These are phyloP conservation scores for Diadophis punctatus DNA, from an alignment of 2,113 vertebrate genomes.

Conservation along the genomic window DNA sequence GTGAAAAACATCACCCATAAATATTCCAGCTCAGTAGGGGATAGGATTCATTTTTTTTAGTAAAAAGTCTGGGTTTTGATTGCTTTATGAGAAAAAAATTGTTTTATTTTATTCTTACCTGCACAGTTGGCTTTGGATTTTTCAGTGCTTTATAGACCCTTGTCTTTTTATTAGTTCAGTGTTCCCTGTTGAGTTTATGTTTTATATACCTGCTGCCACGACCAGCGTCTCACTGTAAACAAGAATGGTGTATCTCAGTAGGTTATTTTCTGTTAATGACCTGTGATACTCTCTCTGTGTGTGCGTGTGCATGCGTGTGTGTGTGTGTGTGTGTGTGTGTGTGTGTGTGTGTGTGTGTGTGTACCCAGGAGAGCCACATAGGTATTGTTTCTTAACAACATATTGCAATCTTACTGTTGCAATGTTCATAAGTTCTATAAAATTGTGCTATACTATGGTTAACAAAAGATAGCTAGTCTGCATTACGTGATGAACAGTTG, in stretches of 20 bases:
- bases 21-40: conserved; percentile 64
- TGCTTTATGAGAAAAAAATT: conserved; percentile 62
- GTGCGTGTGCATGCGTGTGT: conserved; percentile 64
- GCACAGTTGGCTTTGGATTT: conserved; percentile 67
- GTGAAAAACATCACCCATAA: conserved; percentile 64
- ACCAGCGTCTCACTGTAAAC: conserved; percentile 77
- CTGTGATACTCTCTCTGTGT: conserved; percentile 63
- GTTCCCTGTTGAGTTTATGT: conserved; percentile 77
- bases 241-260: conserved; percentile 76
- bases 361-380: conserved; percentile 67
- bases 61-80: conserved; percentile 71
- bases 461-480: conserved; percentile 53
- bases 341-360: conserved; percentile 61
- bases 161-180: conserved; percentile 78
- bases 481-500: conserved; percentile 54
- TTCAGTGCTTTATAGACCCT: conserved; percentile 71
- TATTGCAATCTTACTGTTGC: conserved; percentile 69
- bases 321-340: conserved; percentile 63
- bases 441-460: conserved; percentile 63
- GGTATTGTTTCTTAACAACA: conserved; percentile 76
- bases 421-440: conserved; percentile 63
- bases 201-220: conserved; percentile 78
- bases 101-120: conserved; percentile 73
- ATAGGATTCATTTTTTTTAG: conserved; percentile 61
- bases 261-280: conserved; percentile 80